Percentiles rank a stretch among this genome's conserved stretches.
Evolutionary conservation across 2,888 invertebrate genomes (phyloP).

Genomic region (Leucania comma): DNA sequence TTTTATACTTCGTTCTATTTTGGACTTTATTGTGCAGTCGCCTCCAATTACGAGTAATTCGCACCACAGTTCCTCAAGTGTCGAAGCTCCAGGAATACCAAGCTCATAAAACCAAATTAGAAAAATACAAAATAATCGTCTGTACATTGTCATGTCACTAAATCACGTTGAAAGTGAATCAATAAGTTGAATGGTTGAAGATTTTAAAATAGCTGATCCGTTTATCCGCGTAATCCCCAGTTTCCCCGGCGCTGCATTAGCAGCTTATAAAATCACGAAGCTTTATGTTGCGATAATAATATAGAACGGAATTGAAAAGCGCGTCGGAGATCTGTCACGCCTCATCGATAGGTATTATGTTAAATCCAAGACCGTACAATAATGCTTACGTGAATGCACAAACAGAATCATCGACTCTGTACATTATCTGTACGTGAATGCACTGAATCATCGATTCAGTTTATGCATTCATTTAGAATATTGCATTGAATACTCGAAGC

Average conservation of each 20-base stretch:
- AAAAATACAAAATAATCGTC: neutral
- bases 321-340: slow-evolving; percentile 6
- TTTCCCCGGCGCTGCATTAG: slow-evolving; percentile 19
- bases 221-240: slow-evolving; percentile 13
- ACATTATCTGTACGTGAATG: slow-evolving; percentile 1
- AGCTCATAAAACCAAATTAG: slow-evolving; percentile 14
- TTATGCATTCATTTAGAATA: slow-evolving; percentile 6
- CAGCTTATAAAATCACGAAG: slow-evolving; percentile 24
- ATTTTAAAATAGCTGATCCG: slow-evolving; percentile 22
- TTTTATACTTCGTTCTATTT: slow-evolving; percentile 28
- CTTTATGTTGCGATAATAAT: slow-evolving; percentile 31
- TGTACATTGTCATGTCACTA: neutral
- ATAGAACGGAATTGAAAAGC: slow-evolving; percentile 34
- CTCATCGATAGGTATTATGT: slow-evolving; percentile 38
- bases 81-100: slow-evolving; percentile 8
- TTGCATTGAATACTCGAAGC: slow-evolving; percentile 13
- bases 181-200: slow-evolving; percentile 1
- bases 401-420: slow-evolving; percentile 3
- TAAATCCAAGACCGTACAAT: slow-evolving; percentile 21
- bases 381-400: slow-evolving; percentile 7
- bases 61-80: slow-evolving; percentile 15
- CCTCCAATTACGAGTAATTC: slow-evolving; percentile 35
- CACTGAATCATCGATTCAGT: slow-evolving; percentile 6
- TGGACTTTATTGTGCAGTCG: slow-evolving; percentile 34
- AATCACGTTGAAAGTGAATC: neutral